These are phyloP conservation scores for Lamellibrachia satsuma DNA, from an alignment of 2,888 invertebrate genomes.

Conservation along the genomic window DNA sequence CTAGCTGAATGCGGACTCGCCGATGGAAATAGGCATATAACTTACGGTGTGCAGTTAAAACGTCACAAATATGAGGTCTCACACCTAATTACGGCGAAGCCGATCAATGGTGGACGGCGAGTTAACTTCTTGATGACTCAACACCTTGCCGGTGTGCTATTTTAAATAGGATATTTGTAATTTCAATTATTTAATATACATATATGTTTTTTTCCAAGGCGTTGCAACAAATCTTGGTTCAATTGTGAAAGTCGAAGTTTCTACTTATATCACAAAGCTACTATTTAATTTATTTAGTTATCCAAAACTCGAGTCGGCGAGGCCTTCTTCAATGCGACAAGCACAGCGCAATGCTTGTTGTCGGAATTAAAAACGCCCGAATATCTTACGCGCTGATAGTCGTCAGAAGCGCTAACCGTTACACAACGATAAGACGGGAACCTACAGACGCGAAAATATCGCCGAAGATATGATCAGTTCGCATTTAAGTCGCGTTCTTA, in stretches of 20 bases:
- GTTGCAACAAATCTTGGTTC: neutral
- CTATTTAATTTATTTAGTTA: neutral
- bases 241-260: neutral
- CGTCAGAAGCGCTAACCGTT: neutral
- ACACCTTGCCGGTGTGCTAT: neutral
- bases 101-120: neutral
- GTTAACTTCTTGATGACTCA: neutral
- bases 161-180: neutral
- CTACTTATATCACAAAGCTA: neutral
- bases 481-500: neutral
- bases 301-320: neutral
- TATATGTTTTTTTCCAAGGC: neutral
- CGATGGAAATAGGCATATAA: constrained; percentile 10
- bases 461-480: constrained; percentile 17
- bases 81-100: neutral
- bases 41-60: constrained; percentile 7
- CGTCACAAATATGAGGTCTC: constrained; percentile 5
- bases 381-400: neutral
- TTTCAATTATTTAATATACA: neutral
- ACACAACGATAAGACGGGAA: neutral
- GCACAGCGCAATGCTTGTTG: neutral
- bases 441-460: neutral
- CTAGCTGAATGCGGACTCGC: neutral
- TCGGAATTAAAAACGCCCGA: neutral
- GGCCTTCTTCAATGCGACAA: neutral